Percentiles rank a stretch among this genome's conserved stretches.
Conservation (phyloP, 1,140 invertebrate species). For the Bombus waltoni region DNA sequence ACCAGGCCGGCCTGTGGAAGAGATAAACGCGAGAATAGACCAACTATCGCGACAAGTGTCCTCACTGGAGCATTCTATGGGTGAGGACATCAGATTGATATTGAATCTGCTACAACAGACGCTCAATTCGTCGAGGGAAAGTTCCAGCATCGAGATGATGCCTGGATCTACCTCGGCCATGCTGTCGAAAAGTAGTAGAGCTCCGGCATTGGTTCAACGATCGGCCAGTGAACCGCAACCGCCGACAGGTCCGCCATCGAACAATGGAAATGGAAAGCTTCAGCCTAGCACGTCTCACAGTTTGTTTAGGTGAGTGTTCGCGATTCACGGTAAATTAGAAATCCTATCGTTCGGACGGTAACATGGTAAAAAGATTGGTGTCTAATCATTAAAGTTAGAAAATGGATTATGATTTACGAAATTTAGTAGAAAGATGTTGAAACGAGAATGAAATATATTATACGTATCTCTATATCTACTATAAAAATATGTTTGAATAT, state of each 20-base stretch:
- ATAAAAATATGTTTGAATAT: too few species aligned
- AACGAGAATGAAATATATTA: neutral
- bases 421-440: too few species aligned
- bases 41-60: constrained; percentile 85
- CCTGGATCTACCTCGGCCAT: constrained; percentile 79
- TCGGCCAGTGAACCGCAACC: constrained; percentile 86
- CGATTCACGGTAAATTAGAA: neutral
- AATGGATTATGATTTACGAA: too few species aligned
- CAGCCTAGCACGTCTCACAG: constrained; percentile 79
- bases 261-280: constrained; percentile 76
- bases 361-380: neutral
- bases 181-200: constrained; percentile 75
- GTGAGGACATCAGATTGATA: constrained; percentile 87
- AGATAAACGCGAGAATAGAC: constrained; percentile 85
- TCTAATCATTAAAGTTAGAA: neutral
- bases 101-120: constrained; percentile 86
- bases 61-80: constrained; percentile 86
- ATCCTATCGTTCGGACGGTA: neutral
- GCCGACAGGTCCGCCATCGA: constrained; percentile 80
- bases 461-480: too few species aligned
- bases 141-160: constrained; percentile 79
- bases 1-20: constrained; percentile 81
- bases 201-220: constrained; percentile 84
- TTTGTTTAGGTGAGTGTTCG: constrained; percentile 75
- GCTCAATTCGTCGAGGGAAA: constrained; percentile 79